Percentiles rank a stretch among this genome's conserved stretches.
These are phyloP conservation scores for Phycodurus eques DNA, from an alignment of 2,113 vertebrate species.

Conservation along the genomic window DNA sequence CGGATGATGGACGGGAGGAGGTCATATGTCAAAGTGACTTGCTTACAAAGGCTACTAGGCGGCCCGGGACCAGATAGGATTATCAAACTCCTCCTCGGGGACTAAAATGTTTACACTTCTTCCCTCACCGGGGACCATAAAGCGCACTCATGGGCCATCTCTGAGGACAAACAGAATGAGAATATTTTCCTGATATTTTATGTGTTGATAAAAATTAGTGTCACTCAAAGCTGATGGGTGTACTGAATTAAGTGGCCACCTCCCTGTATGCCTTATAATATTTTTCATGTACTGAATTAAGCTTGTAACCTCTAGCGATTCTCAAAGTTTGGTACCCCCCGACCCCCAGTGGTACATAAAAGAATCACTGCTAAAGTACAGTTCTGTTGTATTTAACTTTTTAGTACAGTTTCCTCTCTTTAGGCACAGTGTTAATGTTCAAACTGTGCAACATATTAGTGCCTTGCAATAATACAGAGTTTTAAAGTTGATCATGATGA, in stretches of 20 bases:
- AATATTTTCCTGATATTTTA: neutral
- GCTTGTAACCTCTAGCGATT: too few species aligned
- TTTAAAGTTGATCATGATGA: too few species aligned
- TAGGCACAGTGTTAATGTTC: too few species aligned
- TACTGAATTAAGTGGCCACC: neutral
- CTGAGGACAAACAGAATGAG: neutral
- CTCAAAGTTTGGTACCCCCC: too few species aligned
- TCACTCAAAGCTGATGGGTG: neutral
- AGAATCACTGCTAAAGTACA: too few species aligned
- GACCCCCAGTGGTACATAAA: too few species aligned
- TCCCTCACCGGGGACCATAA: constrained; percentile 16
- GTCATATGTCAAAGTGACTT: constrained; percentile 64
- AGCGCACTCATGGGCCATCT: neutral
- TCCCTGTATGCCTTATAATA: too few species aligned
- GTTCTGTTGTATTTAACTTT: neutral
- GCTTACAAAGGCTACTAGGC: constrained; percentile 58
- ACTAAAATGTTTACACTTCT: constrained; percentile 34
- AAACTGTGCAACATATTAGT: too few species aligned
- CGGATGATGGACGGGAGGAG: constrained; percentile 41
- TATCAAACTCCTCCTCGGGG: constrained; percentile 31
- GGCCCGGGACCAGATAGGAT: constrained; percentile 31
- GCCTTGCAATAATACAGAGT: too few species aligned
- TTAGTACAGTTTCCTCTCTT: neutral
- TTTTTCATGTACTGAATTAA: too few species aligned
- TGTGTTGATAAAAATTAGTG: neutral